Evolutionary conservation across 2,888 invertebrate species (phyloP), one percentile per base, ranked within the genome.

Genomic region (Synergus itoensis): DNA sequence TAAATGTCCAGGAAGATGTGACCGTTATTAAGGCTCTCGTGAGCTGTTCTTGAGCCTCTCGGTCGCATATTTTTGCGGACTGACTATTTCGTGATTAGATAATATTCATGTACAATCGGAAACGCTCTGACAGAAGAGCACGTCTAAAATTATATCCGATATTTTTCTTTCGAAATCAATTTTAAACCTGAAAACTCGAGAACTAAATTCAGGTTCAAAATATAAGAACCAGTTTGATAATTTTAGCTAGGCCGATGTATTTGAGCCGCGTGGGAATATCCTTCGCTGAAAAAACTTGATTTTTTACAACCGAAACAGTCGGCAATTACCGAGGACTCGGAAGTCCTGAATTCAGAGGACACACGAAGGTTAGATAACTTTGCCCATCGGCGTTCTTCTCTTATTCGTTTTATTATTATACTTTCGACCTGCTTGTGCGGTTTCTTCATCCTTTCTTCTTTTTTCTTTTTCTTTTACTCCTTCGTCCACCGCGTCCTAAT

Each of bases 371-470:
- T 73, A 73, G 73, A 73, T 73, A 73, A 73, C 53, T 12, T 57
- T 57, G 53, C 76, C 64, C 63, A 62, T 48, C 41, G 60, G 75
- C 63, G 41, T 41, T 78, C 76, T 76, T 28, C 75, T 77, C 69
- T 73, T 78, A 77, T 78, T 78, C 78, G 79, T 69, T 81, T 82
- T 82, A 76, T 28, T 77, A 53, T 57, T 77, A 53, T 57, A 40
- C 77, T 48, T 67, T 48, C 48, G 36, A 65, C 65, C 36, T 65
- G 63, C 48, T 53, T 48, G 43, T 76, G 36, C 76, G 9, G 64
- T 79, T 78, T 53, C 63, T 79, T 77, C 69, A 79, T 76, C 41
- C 64, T 69, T 75, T 60, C 7, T 21, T 67, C 78, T 77, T 43
- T 62, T 76, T 80, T 53, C 28, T 48, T n/a, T 60, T 75, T 76